Percentiles rank a stretch among this genome's conserved stretches.
Conservation (phyloP, 1,140 invertebrate species). For the Conus betulinus region DNA sequence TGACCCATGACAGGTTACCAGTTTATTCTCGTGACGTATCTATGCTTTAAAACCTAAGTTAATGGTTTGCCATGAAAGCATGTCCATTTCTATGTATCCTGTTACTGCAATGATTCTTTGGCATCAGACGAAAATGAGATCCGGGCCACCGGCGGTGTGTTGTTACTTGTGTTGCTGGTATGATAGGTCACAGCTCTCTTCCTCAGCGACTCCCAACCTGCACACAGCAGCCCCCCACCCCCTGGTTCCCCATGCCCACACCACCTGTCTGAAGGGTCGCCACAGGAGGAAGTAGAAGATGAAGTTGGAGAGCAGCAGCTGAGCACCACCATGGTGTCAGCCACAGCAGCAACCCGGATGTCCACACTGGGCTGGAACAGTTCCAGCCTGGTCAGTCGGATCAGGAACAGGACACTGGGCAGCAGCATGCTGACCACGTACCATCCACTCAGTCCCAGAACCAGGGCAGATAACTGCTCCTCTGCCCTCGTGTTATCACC, state of each 20-base stretch:
- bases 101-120: background rate
- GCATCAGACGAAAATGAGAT: background rate
- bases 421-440: too few species aligned
- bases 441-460: too few species aligned
- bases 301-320: conserved; percentile 27
- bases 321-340: conserved; percentile 26
- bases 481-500: too few species aligned
- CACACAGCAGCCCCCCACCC: background rate
- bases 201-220: background rate
- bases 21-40: too few species aligned
- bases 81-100: background rate
- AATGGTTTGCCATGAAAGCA: too few species aligned
- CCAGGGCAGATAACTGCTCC: too few species aligned
- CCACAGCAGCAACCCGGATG: conserved; percentile 28
- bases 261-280: conserved; percentile 12
- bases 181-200: background rate
- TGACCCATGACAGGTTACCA: too few species aligned
- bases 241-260: background rate
- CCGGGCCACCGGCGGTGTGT: background rate
- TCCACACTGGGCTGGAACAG: background rate
- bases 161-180: background rate
- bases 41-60: too few species aligned
- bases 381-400: too few species aligned
- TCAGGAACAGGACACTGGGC: too few species aligned
- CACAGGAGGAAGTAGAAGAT: conserved; percentile 38